These are phyloP conservation scores for Pteropus rufus DNA, from an alignment of 2,797 vertebrate genomes.

Conservation along the genomic window DNA sequence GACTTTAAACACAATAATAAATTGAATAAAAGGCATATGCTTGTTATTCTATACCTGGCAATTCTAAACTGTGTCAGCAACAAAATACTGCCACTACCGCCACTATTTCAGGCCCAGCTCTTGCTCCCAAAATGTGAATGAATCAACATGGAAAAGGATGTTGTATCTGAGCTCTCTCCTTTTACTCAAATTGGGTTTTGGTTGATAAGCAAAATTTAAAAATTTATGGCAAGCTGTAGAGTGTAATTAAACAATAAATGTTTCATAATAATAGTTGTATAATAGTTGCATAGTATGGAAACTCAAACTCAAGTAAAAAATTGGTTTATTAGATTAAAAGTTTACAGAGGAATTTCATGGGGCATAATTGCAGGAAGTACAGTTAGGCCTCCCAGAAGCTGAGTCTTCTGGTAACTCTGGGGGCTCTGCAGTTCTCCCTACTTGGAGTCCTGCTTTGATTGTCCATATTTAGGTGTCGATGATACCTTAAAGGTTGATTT, in stretches of 20 bases:
- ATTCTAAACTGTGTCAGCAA: neutral
- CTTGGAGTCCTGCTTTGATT: neutral
- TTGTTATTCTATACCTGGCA: neutral
- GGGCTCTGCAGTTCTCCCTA: neutral
- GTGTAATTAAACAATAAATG: neutral
- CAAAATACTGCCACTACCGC: neutral
- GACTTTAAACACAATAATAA: neutral
- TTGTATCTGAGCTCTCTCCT: neutral
- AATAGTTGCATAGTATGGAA: neutral
- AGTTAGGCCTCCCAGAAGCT: neutral
- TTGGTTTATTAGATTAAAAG: neutral
- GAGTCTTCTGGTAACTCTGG: neutral
- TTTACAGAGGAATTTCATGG: neutral
- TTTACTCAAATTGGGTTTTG: neutral
- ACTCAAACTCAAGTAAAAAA: neutral
- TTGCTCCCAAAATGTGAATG: neutral
- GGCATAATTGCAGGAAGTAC: neutral
- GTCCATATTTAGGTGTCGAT: neutral
- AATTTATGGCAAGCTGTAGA: neutral
- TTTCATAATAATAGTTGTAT: neutral
- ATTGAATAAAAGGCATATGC: neutral
- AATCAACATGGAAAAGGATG: neutral
- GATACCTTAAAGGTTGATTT: neutral
- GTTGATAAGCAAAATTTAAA: conserved; percentile 14
- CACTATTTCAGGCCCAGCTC: neutral